Conservation (phyloP, 2,113 vertebrate species). For the Cricetomys ansorgei region DNA sequence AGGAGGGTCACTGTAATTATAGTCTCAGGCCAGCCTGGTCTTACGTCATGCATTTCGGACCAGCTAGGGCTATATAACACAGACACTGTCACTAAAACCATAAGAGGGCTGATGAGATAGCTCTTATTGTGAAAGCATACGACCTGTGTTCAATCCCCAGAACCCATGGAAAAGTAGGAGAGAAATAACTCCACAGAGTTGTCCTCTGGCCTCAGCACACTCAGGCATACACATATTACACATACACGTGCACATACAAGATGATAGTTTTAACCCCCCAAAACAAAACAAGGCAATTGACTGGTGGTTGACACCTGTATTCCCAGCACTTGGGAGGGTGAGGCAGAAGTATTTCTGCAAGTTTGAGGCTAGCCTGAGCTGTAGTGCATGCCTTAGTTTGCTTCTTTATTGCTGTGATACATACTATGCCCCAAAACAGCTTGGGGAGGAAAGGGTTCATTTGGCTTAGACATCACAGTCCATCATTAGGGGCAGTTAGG, state of each 20-base stretch:
- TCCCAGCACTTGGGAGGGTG: neutral
- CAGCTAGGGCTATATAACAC: neutral
- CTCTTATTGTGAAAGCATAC: neutral
- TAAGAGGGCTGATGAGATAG: neutral
- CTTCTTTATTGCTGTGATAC: neutral
- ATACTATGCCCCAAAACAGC: neutral
- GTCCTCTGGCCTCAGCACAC: neutral
- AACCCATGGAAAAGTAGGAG: neutral
- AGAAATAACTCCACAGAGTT: neutral
- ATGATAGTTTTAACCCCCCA: neutral
- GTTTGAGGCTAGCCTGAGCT: neutral
- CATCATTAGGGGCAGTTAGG: neutral
- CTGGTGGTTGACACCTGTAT: neutral
- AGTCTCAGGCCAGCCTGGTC: neutral
- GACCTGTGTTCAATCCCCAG: neutral
- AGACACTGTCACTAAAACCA: neutral
- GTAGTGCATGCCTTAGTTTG: neutral
- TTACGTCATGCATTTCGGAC: neutral
- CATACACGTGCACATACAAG: neutral
- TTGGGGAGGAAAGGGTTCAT: neutral
- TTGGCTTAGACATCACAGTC: neutral
- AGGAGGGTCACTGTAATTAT: neutral
- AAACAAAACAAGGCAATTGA: neutral
- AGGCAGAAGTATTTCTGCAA: neutral
- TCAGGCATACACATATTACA: neutral